Percentiles rank a stretch among this genome's conserved stretches.
These are phyloP conservation scores for Girardinus metallicus DNA, from an alignment of 2,797 vertebrate genomes.

Conservation along the genomic window DNA sequence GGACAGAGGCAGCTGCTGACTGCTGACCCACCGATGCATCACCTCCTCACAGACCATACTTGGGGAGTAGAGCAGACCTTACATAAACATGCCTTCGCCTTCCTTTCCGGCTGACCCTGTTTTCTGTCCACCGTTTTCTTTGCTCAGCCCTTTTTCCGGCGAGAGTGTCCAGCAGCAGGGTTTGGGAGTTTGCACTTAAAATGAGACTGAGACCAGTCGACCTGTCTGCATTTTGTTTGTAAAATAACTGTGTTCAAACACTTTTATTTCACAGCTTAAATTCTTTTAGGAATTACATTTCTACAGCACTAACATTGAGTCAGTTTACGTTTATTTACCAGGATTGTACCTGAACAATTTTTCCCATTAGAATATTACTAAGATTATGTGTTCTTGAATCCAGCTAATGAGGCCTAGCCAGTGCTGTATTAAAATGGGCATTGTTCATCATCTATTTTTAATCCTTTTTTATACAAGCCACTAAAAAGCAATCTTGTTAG, in stretches of 20 bases:
- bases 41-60: background rate
- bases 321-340: background rate
- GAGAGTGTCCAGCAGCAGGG: background rate
- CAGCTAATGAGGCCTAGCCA: background rate
- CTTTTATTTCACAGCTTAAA: background rate
- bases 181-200: background rate
- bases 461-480: background rate
- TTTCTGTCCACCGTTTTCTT: background rate
- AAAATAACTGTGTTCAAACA: background rate
- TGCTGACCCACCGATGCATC: background rate
- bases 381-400: background rate
- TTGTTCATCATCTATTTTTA: background rate
- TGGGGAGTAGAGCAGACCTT: background rate
- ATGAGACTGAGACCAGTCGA: background rate
- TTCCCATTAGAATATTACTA: background rate
- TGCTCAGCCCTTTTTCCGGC: background rate
- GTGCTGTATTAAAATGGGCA: background rate
- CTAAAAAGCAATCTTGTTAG: background rate
- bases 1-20: background rate
- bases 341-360: background rate
- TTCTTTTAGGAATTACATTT: background rate
- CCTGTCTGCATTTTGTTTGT: background rate
- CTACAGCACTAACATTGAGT: background rate
- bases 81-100: background rate
- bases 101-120: background rate